Base-by-base conservation (phyloP, 53 echinoderm and acorn worm genomes). In the Hippasteria phrygiana region DNA sequence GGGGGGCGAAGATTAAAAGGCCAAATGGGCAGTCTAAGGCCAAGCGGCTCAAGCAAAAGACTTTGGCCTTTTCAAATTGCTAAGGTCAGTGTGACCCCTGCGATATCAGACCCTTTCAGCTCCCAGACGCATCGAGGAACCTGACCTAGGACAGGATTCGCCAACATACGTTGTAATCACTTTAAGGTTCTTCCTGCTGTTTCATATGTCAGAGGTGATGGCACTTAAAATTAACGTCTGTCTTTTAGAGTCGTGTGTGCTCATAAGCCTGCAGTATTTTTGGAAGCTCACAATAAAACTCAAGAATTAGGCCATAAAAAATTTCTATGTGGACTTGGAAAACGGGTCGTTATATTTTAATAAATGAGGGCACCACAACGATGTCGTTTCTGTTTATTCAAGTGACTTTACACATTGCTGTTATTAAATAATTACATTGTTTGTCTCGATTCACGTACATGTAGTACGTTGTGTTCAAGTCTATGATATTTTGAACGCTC, bases 181-280 rank as follows among this genome's bases (percentile, higher is more conserved):
- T 24, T n/a, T 26, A 24, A 59, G 59, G 22, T 59, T 4, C 26
- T 17, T 72, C 72, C 72, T 72, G 72, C 72, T 37, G 22, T 16
- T 39, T 72, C 72, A 72, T 72, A 72, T 72, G 72, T 72, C 72
- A 72, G 72, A 72, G 72, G 72, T 72, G 42, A 42, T 8, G n/a
- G 42, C 26, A 22, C 26, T 59, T 16, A 16, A 17, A 4, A 2
- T n/a, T n/a, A n/a, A 20, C n/a, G n/a, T 59, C 59, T 66, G 67
- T 33, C 67, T 35, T 66, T 35, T 33, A 62, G 67, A 66, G 36
- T 7, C 34, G 34, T 12, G 12, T 10, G 3, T 36, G 37, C 34
- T 12, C n/a, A n/a, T 67, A 14, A 67, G 37, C 37, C 69, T 32
- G 32, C 1, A 22, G 32, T 67, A 8, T 17, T 63, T 31, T 67